These are phyloP conservation scores for Drosophila fungiperda DNA, from an alignment of 2,888 invertebrate species.

Conservation along the genomic window DNA sequence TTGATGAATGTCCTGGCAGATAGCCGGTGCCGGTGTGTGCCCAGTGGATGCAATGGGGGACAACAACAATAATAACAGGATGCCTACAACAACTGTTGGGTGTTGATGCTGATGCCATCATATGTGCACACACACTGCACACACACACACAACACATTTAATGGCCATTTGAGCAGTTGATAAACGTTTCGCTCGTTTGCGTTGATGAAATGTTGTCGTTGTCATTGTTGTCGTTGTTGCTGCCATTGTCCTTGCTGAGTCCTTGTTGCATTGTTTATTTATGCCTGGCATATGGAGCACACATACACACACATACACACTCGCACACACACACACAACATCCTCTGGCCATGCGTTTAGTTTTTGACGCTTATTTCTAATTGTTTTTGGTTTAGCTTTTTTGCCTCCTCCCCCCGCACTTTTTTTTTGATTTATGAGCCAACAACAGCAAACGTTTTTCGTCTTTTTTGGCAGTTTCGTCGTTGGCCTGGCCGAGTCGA, in stretches of 20 bases:
- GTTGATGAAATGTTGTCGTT: slow-evolving; percentile 79
- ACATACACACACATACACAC: slow-evolving; percentile 4
- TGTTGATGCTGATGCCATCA: slow-evolving; percentile 66
- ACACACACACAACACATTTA: slow-evolving; percentile 82
- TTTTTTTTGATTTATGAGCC: slow-evolving; percentile 66
- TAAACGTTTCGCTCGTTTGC: slow-evolving; percentile 83
- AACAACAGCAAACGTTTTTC: slow-evolving; percentile 8
- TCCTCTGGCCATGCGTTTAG: slow-evolving; percentile 59
- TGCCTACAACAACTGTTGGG: slow-evolving; percentile 31
- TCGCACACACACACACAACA: neutral
- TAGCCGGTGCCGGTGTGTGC: slow-evolving; percentile 52
- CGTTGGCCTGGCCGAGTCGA: neutral
- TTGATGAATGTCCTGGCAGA: slow-evolving; percentile 84
- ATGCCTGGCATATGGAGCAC: slow-evolving; percentile 75
- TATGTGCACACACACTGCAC: slow-evolving; percentile 36
- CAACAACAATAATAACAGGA: slow-evolving; percentile 18
- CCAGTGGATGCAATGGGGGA: slow-evolving; percentile 40
- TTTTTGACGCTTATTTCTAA: slow-evolving; percentile 77
- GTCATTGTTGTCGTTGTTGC: slow-evolving; percentile 32
- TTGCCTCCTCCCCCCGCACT: slow-evolving; percentile 12
- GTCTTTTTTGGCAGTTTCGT: slow-evolving; percentile 44
- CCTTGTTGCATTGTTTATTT: slow-evolving; percentile 75
- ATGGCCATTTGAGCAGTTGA: slow-evolving; percentile 85
- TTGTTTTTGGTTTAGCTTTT: slow-evolving; percentile 66
- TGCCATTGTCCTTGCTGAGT: slow-evolving; percentile 28